Evolutionary conservation across 2,113 vertebrate genomes (phyloP).

Genomic region (Thunnus thynnus): DNA sequence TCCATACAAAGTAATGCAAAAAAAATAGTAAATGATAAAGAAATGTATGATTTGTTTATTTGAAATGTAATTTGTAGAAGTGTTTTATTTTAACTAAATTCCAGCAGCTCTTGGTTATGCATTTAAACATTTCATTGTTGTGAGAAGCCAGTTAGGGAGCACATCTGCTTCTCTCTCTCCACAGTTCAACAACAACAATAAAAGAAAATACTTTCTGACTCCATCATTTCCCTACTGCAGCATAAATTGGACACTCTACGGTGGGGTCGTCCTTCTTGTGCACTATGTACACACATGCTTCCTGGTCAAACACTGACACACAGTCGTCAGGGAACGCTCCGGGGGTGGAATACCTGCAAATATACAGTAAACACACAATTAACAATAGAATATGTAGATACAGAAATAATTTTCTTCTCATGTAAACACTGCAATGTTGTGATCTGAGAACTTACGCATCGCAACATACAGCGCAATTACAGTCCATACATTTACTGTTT

Average conservation of each 20-base stretch:
- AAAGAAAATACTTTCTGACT: not conserved
- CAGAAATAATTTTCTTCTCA: not conserved
- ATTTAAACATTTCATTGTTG: no score
- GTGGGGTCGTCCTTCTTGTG: slow-evolving; percentile 58
- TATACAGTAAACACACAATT: slow-evolving; percentile 23
- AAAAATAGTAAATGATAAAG: no score
- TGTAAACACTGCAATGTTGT: not conserved
- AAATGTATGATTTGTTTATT: no score
- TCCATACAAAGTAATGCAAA: no score
- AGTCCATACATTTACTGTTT: slow-evolving; percentile 61
- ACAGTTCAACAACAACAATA: no score
- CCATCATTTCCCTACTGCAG: slow-evolving; percentile 49
- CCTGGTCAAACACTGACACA: slow-evolving; percentile 54
- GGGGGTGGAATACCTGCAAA: slow-evolving; percentile 63
- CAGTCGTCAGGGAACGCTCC: not conserved
- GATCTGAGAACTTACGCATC: slow-evolving; percentile 31
- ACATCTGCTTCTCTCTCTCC: no score
- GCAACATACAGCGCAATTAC: slow-evolving; percentile 46
- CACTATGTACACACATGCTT: slow-evolving; percentile 64
- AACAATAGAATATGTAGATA: not conserved
- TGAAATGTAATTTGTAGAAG: no score
- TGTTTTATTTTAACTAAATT: no score
- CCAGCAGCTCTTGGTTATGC: no score
- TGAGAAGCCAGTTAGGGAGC: no score
- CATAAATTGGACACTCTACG: slow-evolving; percentile 16